Percentiles rank a stretch among this genome's conserved stretches.
Conservation (phyloP, 2,113 vertebrate species). For the Pygoscelis adeliae region DNA sequence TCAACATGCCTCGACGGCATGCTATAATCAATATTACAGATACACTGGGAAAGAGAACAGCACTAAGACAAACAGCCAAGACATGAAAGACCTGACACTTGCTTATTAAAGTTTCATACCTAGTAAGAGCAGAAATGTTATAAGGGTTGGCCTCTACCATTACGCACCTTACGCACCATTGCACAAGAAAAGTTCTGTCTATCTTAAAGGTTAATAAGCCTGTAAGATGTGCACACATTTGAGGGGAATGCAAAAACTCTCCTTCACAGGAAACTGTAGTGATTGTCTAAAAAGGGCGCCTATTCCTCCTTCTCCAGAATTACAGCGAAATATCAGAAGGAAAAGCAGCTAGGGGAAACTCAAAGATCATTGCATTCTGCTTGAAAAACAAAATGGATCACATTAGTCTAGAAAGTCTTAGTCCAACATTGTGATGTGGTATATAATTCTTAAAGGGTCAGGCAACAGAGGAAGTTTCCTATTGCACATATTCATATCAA, state of each 20-base stretch:
- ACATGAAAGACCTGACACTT: not conserved
- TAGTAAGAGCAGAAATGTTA: not conserved
- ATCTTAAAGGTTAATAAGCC: not conserved
- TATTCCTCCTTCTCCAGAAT: not conserved
- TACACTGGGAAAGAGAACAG: not conserved
- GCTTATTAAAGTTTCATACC: not conserved
- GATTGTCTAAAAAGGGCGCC: not conserved
- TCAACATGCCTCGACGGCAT: rapidly evolving
- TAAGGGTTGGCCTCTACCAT: rapidly evolving
- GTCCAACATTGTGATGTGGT: not conserved
- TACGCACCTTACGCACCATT: rapidly evolving
- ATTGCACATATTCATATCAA: not conserved
- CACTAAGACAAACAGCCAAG: not conserved
- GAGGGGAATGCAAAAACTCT: not conserved
- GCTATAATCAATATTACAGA: not conserved
- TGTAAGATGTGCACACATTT: not conserved
- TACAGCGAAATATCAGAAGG: not conserved
- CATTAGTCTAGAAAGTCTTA: not conserved
- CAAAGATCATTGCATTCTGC: not conserved
- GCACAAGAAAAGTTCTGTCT: not conserved
- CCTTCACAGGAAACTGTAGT: not conserved
- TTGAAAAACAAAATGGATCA: not conserved
- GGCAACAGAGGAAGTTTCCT: not conserved
- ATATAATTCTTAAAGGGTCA: not conserved
- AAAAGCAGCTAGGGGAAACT: not conserved